These are phyloP conservation scores for Phymastichus coffea DNA, from an alignment of 1,140 invertebrate species.

Conservation along the genomic window DNA sequence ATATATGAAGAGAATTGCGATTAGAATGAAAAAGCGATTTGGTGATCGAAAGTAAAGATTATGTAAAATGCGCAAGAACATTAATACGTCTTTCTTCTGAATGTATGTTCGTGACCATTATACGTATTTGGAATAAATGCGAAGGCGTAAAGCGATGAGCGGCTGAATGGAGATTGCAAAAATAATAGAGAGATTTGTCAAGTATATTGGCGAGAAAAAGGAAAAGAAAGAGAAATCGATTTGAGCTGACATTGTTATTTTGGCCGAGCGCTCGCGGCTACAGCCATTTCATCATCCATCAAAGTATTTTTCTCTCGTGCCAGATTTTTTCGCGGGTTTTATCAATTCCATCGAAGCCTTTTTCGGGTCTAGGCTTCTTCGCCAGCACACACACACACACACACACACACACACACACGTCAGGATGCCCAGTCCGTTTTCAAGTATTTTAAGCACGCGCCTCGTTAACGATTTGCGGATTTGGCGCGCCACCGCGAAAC, in stretches of 20 bases:
- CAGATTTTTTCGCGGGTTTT: background rate
- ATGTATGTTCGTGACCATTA: slow-evolving; percentile 39
- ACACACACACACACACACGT: too few species aligned
- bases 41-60: slow-evolving; percentile 3
- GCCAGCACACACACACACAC: too few species aligned
- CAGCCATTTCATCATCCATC: too few species aligned
- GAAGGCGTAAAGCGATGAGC: slow-evolving; percentile 30
- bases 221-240: slow-evolving; percentile 7
- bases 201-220: background rate
- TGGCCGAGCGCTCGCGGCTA: too few species aligned
- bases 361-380: too few species aligned
- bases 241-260: slow-evolving; percentile 15
- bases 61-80: slow-evolving; percentile 24
- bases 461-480: slow-evolving; percentile 40
- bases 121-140: slow-evolving; percentile 33
- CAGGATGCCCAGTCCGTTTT: background rate
- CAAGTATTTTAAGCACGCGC: slow-evolving; percentile 43
- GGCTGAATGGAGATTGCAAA: too few species aligned
- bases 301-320: background rate
- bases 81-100: slow-evolving; percentile 41
- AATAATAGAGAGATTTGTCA: background rate
- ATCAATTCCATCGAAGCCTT: too few species aligned
- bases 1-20: slow-evolving; percentile 20
- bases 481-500: slow-evolving; percentile 27
- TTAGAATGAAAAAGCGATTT: background rate